Conservation (phyloP, 2,113 vertebrate species). For the Ptilonorhynchus violaceus region DNA sequence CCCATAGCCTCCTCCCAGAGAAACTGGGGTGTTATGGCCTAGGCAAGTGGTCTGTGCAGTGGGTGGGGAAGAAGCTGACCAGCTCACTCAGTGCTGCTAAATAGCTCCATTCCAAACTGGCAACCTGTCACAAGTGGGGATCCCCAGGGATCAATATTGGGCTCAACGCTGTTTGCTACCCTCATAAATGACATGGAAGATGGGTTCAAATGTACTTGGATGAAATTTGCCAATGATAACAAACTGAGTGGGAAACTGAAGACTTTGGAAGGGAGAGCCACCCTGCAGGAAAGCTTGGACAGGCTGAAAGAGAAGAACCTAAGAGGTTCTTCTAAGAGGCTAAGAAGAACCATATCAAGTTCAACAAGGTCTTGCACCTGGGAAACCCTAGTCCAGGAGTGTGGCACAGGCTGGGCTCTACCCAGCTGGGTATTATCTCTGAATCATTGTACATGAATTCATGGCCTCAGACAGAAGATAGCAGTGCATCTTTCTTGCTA, state of each 20-base stretch:
- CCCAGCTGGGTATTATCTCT: background rate
- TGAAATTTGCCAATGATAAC: background rate
- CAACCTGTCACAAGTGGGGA: background rate
- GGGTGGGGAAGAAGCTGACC: background rate
- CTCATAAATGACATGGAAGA: rapidly evolving
- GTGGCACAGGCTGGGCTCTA: background rate
- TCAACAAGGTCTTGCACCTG: background rate
- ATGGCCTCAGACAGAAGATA: background rate
- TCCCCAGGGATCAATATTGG: rapidly evolving
- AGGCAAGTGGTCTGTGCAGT: background rate
- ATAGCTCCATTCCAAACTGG: background rate
- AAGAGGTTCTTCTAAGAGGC: too few species aligned
- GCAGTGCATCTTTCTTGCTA: background rate
- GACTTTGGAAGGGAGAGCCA: background rate
- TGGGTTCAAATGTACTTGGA: background rate
- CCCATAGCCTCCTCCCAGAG: background rate
- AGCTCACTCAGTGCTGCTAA: background rate
- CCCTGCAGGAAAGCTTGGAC: background rate
- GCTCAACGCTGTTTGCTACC: background rate
- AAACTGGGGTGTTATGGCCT: background rate
- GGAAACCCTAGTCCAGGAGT: background rate
- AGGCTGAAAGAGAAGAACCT: too few species aligned
- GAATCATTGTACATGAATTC: background rate
- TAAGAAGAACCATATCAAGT: background rate
- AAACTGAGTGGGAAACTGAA: background rate